These are phyloP conservation scores for Mormyrops boulengeri DNA, from an alignment of 2,797 vertebrate species.

Conservation along the genomic window DNA sequence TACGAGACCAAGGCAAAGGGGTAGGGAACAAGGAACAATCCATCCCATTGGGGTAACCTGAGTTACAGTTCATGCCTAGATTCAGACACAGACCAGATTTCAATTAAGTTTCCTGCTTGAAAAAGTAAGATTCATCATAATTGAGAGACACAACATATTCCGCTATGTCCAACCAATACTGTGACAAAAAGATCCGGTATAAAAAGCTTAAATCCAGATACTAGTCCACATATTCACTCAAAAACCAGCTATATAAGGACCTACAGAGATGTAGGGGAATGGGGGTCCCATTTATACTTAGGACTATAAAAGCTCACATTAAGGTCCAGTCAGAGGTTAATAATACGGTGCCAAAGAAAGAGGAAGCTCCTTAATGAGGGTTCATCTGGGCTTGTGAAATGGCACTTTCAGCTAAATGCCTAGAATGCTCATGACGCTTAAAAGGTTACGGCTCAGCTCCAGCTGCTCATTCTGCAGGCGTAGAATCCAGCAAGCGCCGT, in stretches of 20 bases:
- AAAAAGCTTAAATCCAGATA: background rate
- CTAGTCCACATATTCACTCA: background rate
- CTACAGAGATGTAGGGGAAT: background rate
- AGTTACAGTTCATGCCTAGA: background rate
- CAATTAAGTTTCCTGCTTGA: background rate
- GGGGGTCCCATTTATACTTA: background rate
- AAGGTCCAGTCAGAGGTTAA: background rate
- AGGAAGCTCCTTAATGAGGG: background rate
- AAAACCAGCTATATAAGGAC: background rate
- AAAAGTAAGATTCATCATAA: background rate
- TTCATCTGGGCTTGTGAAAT: background rate
- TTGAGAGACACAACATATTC: background rate
- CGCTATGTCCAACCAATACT: background rate
- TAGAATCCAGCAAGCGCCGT: background rate
- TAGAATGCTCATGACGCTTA: background rate
- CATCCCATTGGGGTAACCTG: background rate
- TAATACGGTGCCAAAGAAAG: background rate
- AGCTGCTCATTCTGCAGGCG: background rate
- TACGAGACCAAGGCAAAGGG: background rate
- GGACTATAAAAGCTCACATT: background rate
- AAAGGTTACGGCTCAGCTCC: background rate
- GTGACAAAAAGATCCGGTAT: background rate
- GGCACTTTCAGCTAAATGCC: background rate
- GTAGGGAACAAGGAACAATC: background rate
- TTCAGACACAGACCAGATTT: background rate